A percentile compares a stretch with the other conserved stretches of the same genome.
These are phyloP conservation scores for Leptobrachium ailaonicum DNA, from an alignment of 2,113 vertebrate species.

Conservation along the genomic window DNA sequence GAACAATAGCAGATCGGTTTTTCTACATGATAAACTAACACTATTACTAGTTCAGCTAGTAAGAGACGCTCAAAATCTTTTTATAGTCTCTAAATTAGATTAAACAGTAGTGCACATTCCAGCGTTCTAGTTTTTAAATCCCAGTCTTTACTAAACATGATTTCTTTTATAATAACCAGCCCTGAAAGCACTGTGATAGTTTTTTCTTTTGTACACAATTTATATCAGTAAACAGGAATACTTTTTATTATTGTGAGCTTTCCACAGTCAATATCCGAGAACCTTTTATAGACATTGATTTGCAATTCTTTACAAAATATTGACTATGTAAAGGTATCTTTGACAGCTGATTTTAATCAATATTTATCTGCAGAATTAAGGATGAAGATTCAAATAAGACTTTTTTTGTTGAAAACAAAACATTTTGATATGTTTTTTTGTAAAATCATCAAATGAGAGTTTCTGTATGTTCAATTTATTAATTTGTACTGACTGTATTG, in stretches of 20 bases:
- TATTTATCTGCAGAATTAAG: slow-evolving; percentile 60
- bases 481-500: slow-evolving; percentile 2
- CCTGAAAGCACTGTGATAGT: slow-evolving; percentile 79
- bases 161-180: slow-evolving; percentile 71
- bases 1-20: too few relatives aligned
- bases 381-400: not conserved
- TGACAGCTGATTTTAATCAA: not conserved
- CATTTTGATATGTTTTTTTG: too few relatives aligned
- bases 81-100: too few relatives aligned
- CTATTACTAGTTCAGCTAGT: too few relatives aligned
- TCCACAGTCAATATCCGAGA: slow-evolving; percentile 66
- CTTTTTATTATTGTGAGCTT: slow-evolving; percentile 75
- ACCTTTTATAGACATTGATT: slow-evolving; percentile 68
- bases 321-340: not conserved
- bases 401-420: not conserved
- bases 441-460: too few relatives aligned
- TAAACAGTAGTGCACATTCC: not conserved
- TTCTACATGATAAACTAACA: too few relatives aligned
- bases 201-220: slow-evolving; percentile 77
- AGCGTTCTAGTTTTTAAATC: not conserved
- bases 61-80: too few relatives aligned
- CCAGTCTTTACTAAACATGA: not conserved
- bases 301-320: slow-evolving; percentile 70
- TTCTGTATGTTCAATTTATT: not conserved
- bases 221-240: slow-evolving; percentile 72